Conservation (phyloP, 2,113 vertebrate genomes). For the Zosterops lateralis region DNA sequence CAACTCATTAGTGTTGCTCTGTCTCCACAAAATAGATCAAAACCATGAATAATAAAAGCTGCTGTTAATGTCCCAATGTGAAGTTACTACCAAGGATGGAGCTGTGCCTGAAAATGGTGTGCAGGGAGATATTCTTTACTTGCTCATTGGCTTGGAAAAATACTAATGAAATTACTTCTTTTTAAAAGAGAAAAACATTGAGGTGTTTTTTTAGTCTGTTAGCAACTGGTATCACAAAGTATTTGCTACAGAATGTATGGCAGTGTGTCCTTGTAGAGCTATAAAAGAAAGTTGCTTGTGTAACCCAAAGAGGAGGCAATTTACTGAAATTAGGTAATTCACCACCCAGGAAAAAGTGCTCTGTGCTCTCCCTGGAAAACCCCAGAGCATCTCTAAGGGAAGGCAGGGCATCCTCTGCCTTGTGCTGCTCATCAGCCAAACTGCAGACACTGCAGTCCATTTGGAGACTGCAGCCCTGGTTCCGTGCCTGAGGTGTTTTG, state of each 20-base stretch:
- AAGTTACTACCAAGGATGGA: background rate
- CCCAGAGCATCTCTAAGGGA: background rate
- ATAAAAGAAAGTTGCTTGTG: slow-evolving; percentile 19
- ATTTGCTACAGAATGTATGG: background rate
- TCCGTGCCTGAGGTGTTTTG: too few species aligned
- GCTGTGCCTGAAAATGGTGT: background rate
- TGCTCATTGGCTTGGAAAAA: background rate
- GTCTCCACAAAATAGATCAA: background rate
- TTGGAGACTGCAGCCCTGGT: background rate
- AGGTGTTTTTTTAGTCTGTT: background rate
- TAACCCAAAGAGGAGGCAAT: slow-evolving; percentile 23
- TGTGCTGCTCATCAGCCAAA: background rate
- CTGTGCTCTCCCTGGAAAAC: slow-evolving; percentile 1
- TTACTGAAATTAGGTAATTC: slow-evolving; percentile 58
- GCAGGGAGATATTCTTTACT: background rate
- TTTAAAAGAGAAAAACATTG: background rate
- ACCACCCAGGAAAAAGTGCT: slow-evolving; percentile 9
- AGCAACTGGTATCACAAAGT: background rate
- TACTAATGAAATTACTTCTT: background rate
- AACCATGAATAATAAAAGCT: background rate
- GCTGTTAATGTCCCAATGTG: background rate
- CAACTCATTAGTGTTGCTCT: background rate
- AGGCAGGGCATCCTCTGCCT: background rate
- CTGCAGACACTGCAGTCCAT: background rate
- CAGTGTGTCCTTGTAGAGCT: slow-evolving; percentile 2